phyloP scores from a whole-genome alignment of 2,888 invertebrate species.

The Calliphora vomitoria region DNA sequence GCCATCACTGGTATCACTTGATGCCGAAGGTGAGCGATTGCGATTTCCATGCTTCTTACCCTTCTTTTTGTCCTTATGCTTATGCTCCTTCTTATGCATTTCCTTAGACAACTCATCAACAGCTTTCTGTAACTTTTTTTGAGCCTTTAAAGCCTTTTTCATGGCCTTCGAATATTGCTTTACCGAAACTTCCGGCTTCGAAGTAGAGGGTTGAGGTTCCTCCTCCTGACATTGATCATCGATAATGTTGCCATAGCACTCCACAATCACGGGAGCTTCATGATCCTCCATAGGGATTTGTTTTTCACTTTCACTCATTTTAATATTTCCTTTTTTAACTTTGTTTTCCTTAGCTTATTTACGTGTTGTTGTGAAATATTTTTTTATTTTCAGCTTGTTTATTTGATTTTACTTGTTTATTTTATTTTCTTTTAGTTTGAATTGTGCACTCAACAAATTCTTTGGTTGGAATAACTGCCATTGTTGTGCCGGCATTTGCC shows the following conservation, averaged over 20 bases:
- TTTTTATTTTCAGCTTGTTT: conserved; percentile 1
- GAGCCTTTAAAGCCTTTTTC: conserved; percentile 77
- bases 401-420: neutral
- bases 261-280: conserved; percentile 70
- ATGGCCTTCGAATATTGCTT: conserved; percentile 74
- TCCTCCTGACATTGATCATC: conserved; percentile 67
- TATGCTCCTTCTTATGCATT: conserved; percentile 20
- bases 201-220: conserved; percentile 57
- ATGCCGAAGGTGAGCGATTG: conserved; percentile 54
- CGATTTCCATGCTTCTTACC: conserved; percentile 39
- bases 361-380: conserved; percentile 26
- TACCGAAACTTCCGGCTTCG: neutral
- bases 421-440: neutral
- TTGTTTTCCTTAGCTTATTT: conserved; percentile 3
- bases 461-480: conserved; percentile 12
- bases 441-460: neutral
- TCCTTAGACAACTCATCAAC: conserved; percentile 51
- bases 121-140: conserved; percentile 73
- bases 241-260: conserved; percentile 44
- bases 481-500: conserved; percentile 43
- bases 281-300: conserved; percentile 7
- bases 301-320: conserved; percentile 75
- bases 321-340: neutral
- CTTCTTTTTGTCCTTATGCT: conserved; percentile 66
- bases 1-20: conserved; percentile 35